A percentile compares a stretch with the other conserved stretches of the same genome.
These are phyloP conservation scores for Ceramica pisi DNA, from an alignment of 2,888 invertebrate genomes.

Conservation along the genomic window DNA sequence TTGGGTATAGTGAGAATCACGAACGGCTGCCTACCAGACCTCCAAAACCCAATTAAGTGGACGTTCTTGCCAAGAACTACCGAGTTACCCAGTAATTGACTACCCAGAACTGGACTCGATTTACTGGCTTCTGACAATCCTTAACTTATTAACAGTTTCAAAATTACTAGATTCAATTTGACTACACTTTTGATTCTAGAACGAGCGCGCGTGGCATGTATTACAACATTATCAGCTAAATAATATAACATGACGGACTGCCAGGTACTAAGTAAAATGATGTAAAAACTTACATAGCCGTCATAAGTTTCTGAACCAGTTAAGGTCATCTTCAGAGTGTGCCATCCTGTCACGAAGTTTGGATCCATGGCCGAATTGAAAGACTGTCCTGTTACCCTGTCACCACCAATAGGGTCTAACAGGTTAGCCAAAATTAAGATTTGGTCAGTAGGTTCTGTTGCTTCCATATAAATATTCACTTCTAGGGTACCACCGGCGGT, in stretches of 20 bases:
- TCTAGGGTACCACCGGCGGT: background rate
- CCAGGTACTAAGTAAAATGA: background rate
- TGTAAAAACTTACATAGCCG: conserved; percentile 44
- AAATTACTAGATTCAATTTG: background rate
- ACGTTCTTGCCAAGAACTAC: too few relatives aligned
- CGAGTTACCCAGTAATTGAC: too few relatives aligned
- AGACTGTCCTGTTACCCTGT: background rate
- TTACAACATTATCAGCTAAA: background rate
- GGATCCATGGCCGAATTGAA: background rate
- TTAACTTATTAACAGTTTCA: background rate
- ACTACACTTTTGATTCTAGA: background rate
- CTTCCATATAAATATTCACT: conserved; percentile 1
- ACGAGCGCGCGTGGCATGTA: too few relatives aligned
- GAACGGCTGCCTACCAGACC: too few relatives aligned
- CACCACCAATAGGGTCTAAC: background rate
- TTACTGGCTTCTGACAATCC: too few relatives aligned
- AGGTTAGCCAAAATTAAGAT: conserved; percentile 2
- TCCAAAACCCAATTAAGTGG: too few relatives aligned
- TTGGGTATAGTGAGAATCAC: too few relatives aligned
- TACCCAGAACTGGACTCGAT: too few relatives aligned
- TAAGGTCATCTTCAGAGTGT: conserved; percentile 27
- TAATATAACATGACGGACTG: background rate
- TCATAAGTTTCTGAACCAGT: background rate
- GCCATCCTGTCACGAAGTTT: conserved; percentile 24
- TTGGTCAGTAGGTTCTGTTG: background rate